phyloP scores from a whole-genome alignment of 1,140 invertebrate genomes.

The Aphis gossypii region DNA sequence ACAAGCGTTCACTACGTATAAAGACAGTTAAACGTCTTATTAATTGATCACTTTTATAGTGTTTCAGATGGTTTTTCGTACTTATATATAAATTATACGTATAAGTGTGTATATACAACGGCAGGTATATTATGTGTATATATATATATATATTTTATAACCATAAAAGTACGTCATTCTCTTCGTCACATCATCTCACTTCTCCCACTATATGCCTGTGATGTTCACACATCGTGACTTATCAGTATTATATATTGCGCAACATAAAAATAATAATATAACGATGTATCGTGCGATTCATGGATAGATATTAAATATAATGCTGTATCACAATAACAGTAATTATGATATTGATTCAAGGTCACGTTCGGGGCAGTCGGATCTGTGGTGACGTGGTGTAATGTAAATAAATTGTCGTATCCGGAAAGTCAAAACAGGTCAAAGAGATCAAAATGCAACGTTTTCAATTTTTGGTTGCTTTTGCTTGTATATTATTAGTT shows the following conservation, averaged over 20 bases:
- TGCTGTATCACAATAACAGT: not conserved
- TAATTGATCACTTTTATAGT: not conserved
- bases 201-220: not conserved
- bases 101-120: not conserved
- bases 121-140: too few species aligned
- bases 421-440: not conserved
- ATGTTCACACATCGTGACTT: not conserved
- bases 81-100: not conserved
- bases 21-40: not conserved
- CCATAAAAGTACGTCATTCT: not conserved
- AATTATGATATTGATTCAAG: not conserved
- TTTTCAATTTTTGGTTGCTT: not conserved
- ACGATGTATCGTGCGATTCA: not conserved
- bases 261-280: constrained; percentile 1
- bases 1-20: not conserved
- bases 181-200: not conserved
- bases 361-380: not conserved
- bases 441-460: not conserved
- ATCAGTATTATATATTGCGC: not conserved
- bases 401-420: not conserved
- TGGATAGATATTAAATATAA: not conserved
- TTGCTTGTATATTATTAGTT: not conserved
- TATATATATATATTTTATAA: not conserved
- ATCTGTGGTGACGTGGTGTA: not conserved
- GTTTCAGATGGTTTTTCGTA: not conserved